A percentile compares a stretch with the other conserved stretches of the same genome.
phyloP scores from a whole-genome alignment of 2,113 vertebrate genomes.

The Nothocercus nigrocapillus region DNA sequence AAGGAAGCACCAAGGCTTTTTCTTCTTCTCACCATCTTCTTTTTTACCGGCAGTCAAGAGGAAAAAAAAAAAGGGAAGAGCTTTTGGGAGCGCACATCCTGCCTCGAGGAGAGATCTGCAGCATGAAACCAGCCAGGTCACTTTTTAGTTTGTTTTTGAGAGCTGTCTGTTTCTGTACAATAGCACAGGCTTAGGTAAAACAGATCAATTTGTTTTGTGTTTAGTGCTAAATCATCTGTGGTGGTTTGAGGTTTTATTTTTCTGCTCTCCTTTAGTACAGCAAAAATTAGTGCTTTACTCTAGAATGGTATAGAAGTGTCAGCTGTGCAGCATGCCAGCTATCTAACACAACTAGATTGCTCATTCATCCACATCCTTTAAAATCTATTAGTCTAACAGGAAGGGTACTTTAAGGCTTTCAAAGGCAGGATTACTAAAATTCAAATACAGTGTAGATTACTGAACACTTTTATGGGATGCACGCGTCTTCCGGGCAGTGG shows the following conservation, averaged over 20 bases:
- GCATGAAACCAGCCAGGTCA: neutral
- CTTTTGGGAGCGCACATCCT: neutral
- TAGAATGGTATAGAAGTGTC: neutral
- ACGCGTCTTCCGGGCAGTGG: neutral
- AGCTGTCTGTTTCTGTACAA: neutral
- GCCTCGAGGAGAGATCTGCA: neutral
- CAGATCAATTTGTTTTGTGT: neutral
- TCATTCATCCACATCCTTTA: conserved; percentile 24
- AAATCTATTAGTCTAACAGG: conserved; percentile 19
- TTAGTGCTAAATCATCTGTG: neutral
- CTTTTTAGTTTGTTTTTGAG: neutral
- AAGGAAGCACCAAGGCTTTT: neutral
- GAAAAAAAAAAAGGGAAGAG: neutral
- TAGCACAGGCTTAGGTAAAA: neutral
- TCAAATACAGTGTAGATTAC: conserved; percentile 39
- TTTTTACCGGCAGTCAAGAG: neutral
- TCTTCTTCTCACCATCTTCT: no score
- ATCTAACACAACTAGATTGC: conserved; percentile 1
- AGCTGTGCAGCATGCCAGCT: neutral
- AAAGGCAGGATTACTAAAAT: conserved; percentile 43
- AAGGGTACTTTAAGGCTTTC: conserved; percentile 35
- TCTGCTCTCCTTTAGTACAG: neutral
- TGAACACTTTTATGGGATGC: neutral
- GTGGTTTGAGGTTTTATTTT: rapidly evolving
- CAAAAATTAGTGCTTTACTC: neutral